Evolutionary conservation across 2,113 vertebrate genomes (phyloP).

Genomic region (Sisor rabdophorus): DNA sequence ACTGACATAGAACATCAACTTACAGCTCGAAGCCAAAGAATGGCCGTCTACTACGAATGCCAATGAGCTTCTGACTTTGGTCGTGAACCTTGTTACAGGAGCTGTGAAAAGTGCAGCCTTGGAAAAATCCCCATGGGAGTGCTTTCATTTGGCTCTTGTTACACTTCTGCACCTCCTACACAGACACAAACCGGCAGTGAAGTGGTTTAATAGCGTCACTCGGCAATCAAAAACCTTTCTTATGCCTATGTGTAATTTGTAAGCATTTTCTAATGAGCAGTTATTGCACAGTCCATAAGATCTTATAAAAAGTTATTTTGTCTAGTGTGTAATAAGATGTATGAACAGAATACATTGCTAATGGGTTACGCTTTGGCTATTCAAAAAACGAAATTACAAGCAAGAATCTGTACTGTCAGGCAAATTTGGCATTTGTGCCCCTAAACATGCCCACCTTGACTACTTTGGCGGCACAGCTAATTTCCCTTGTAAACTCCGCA

Average conservation of each 20-base stretch:
- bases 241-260: neutral
- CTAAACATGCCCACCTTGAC: slow-evolving; percentile 6
- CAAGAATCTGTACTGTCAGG: neutral
- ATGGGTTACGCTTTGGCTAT: neutral
- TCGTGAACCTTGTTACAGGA: slow-evolving; percentile 16
- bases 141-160: neutral
- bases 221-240: slow-evolving; percentile 2
- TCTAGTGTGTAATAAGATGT: neutral
- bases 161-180: neutral
- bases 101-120: neutral
- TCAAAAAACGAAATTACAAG: slow-evolving; percentile 7
- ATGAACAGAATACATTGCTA: neutral
- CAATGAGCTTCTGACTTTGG: slow-evolving; percentile 36
- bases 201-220: slow-evolving; percentile 1
- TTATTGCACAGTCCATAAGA: neutral
- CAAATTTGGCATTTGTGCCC: neutral
- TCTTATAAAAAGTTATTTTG: neutral
- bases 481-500: slow-evolving; percentile 27
- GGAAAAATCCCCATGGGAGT: slow-evolving; percentile 2
- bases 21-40: slow-evolving; percentile 15
- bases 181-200: neutral
- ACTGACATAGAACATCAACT: slow-evolving; percentile 26
- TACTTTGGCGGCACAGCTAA: neutral
- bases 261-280: neutral
- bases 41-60: slow-evolving; percentile 19